Base-by-base conservation (phyloP, 2,797 vertebrate species). In the Hybognathus amarus region DNA sequence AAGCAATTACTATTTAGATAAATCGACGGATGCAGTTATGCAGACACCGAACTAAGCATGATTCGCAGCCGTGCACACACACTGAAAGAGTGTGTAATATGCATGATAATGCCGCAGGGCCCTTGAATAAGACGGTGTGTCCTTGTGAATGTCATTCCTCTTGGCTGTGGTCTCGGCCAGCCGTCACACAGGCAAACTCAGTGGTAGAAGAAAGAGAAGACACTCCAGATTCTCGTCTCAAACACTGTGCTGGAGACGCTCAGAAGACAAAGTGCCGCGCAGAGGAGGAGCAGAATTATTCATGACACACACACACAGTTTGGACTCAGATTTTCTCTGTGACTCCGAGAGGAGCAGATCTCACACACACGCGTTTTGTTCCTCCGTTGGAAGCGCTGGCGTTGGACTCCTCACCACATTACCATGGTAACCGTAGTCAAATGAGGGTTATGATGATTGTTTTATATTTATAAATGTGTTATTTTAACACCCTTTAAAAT, bases 141-240 rank as follows among this genome's bases (percentile, higher is more conserved):
- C 79, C 68, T 80, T 80, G 79, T 33, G 38, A 80, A 80, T 80
- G 79, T 80, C 79, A 47, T 2, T 59, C 36, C 52, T 80, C 50
- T 70, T 70, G 79, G 79, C 67, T 80, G 2, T 15, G 38, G n/a
- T 54, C 27, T 70, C 66, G 42, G 66, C 78, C 78, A 70, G 61
- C 42, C 61, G 7, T 66, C 77, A 78, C 77, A 78, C 74, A 77
- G 77, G 42, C 42, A 50, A 79, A 79, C 77, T 52, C 78, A 24
- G 50, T 68, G 67, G 47, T 20, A 68, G 77, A 30, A 64, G 59
- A 63, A 61, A 78, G 61, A 80, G 50, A 70, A 77, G 76, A 77
- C 40, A 20, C 27, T 77, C 18, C 59, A 64, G 61, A 50, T 5
- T 50, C 76, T 22, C 54, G 52, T 52, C 52, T 79, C 18, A 50